Conservation (phyloP, 2,888 invertebrate species). For the Heliconius erato region DNA sequence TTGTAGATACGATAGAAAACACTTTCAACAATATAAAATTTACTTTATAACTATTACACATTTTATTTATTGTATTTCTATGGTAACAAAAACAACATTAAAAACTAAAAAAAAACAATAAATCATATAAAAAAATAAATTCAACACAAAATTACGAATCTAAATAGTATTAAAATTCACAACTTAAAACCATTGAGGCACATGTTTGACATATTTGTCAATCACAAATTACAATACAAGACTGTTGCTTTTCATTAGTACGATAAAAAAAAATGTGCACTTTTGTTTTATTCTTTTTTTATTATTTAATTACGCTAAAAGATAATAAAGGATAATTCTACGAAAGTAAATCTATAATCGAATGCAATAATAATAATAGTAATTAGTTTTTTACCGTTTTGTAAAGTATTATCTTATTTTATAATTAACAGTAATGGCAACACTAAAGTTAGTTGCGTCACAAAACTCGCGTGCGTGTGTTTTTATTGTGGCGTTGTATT, state of each 20-base stretch:
- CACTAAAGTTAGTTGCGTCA: slow-evolving; percentile 39
- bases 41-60: background rate
- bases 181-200: slow-evolving; percentile 26
- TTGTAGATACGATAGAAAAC: background rate
- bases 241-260: slow-evolving; percentile 24
- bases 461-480: slow-evolving; percentile 39
- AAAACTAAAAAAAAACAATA: background rate
- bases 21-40: background rate
- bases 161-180: slow-evolving; percentile 17
- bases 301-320: background rate
- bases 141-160: background rate
- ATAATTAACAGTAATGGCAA: slow-evolving; percentile 22
- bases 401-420: background rate
- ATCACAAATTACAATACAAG: slow-evolving; percentile 28
- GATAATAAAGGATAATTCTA: background rate
- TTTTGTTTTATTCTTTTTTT: background rate
- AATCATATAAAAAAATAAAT: background rate
- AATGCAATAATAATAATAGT: background rate
- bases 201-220: slow-evolving; percentile 41
- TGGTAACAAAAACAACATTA: background rate
- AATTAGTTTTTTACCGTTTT: background rate
- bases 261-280: background rate
- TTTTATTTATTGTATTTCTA: background rate
- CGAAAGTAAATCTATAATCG: background rate
- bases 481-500: slow-evolving; percentile 34